Evolutionary conservation across 2,113 vertebrate genomes (phyloP), one percentile per base, ranked within the genome.

Genomic region (Cynoglossus semilaevis): DNA sequence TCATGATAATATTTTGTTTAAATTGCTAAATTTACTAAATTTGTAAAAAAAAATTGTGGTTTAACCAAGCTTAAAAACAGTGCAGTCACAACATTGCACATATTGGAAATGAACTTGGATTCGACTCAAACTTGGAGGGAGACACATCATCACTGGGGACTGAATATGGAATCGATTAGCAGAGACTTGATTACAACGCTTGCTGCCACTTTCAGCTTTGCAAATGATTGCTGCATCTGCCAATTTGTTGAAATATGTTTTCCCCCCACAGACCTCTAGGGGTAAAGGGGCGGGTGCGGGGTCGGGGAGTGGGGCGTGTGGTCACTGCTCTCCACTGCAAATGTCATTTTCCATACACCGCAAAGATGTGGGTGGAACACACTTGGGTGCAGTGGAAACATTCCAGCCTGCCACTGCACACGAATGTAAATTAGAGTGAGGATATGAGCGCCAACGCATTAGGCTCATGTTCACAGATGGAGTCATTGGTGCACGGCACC

Each of bases 401-500:
- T 43, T 56, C 46, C 43, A 18, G 45, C 29, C 12, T 43, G n/a
- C 34, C 41, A 15, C 40, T 17, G 46, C 38, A 65, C 46, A 40
- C 51, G 46, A 9, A 67, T 70, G 56, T 66, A 63, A 66, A 74
- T 17, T 13, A 43, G 12, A 67, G 44, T 41, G 44, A 70, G 29
- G 15, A 9, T 36, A 18, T 15, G 47, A 4, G 34, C 56, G 38
- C 29, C 38, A 43, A 8, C 13, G 34, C 57, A 54, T 36, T 45
- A 51, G 9, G 14, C 13, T 37, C 46, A 63, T 47, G 50, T 50
- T 34, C 50, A 73, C 22, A 61, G 43, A 74, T 47, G 58, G 70
- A 75, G 62, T 76, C 72, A 70, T 12, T 13, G 62, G 68, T 45
- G 73, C 62, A 12, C 45, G 72, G 58, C 51, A 34, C 51, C 61